phyloP scores from a whole-genome alignment of 2,797 vertebrate species.

The Muscicapa comitata region DNA sequence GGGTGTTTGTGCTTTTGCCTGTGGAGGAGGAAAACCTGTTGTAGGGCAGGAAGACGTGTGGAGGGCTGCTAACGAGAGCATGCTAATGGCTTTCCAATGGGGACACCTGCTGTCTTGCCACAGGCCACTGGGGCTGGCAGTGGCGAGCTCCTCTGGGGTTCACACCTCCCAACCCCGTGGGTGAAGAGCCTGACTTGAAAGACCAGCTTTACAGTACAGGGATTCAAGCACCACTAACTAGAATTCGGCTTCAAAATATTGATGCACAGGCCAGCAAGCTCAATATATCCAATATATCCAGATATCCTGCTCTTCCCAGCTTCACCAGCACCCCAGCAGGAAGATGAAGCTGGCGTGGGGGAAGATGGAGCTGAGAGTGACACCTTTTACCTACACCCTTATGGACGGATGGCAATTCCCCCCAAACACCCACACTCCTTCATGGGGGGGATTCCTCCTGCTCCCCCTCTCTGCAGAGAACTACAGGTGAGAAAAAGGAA shows the following conservation, averaged over 20 bases:
- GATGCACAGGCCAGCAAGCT: neutral
- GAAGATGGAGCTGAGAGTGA: neutral
- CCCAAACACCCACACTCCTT: neutral
- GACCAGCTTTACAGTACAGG: constrained; percentile 64
- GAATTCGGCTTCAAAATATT: neutral
- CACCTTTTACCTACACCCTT: neutral
- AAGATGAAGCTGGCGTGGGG: rapidly evolving
- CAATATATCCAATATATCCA: neutral
- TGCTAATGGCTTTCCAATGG: neutral
- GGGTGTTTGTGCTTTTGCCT: constrained; percentile 28
- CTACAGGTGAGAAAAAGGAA: neutral
- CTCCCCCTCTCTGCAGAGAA: neutral
- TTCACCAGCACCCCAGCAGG: neutral
- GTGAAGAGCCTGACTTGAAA: constrained; percentile 18
- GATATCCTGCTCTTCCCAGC: neutral
- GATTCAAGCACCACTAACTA: constrained; percentile 58
- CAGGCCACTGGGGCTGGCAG: neutral
- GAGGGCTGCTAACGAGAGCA: neutral
- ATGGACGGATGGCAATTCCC: rapidly evolving
- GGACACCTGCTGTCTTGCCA: neutral
- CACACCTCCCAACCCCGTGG: neutral
- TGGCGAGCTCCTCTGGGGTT: neutral
- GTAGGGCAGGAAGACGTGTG: neutral
- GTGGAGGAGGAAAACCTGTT: neutral
- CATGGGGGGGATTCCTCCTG: neutral